A percentile compares a stretch with the other conserved stretches of the same genome.
Evolutionary conservation across 1,140 invertebrate genomes (phyloP).

Genomic region (Euwallacea similis): DNA sequence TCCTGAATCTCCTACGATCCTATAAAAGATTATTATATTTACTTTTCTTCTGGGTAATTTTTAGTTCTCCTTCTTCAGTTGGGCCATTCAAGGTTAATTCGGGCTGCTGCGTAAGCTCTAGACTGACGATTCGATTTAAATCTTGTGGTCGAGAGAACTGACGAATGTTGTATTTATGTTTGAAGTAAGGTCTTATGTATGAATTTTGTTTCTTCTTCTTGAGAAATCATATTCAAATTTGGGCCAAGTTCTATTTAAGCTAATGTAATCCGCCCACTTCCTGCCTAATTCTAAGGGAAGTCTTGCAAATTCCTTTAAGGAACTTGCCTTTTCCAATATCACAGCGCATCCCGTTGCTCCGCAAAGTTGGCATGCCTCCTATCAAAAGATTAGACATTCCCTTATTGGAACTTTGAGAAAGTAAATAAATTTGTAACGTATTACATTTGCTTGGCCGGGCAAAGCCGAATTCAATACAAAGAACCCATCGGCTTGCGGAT

Average conservation of each 20-base stretch:
- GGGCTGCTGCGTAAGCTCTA: no score
- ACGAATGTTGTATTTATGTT: no score
- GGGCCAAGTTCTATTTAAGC: not conserved
- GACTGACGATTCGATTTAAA: no score
- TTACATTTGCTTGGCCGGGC: slow-evolving; percentile 21
- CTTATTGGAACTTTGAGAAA: slow-evolving; percentile 17
- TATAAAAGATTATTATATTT: no score
- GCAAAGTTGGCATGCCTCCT: not conserved
- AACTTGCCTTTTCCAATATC: not conserved
- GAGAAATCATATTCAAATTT: not conserved
- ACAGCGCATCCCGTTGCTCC: not conserved
- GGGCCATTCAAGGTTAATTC: no score
- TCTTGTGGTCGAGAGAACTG: no score
- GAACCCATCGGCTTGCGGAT: slow-evolving; percentile 18
- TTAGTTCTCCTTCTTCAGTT: no score
- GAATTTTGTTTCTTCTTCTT: not conserved
- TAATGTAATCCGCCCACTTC: not conserved
- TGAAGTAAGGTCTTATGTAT: not conserved
- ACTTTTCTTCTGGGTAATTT: no score
- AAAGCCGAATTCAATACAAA: slow-evolving; percentile 19
- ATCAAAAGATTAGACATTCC: slow-evolving; percentile 9
- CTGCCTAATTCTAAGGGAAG: not conserved
- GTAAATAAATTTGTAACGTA: slow-evolving; percentile 21
- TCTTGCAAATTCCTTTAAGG: not conserved
- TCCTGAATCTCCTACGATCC: no score